Percentiles rank a stretch among this genome's conserved stretches.
phyloP scores from a whole-genome alignment of 2,888 invertebrate species.

The Thumatha senex region DNA sequence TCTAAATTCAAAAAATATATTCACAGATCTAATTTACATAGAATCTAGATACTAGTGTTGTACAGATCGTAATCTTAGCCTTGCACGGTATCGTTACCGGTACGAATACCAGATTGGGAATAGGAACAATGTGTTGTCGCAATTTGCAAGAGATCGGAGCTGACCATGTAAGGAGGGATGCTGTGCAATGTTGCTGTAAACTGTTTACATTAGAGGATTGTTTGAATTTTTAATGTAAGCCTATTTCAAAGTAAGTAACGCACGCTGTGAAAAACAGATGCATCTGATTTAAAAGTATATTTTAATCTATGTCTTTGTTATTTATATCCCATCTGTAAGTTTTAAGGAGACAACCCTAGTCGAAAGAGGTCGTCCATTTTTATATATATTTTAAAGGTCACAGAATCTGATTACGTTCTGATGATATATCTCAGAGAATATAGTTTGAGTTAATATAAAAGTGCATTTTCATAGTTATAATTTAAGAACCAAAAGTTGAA shows the following conservation, averaged over 20 bases:
- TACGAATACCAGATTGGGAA: slow-evolving; percentile 47
- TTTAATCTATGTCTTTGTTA: background rate
- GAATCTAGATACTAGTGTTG: slow-evolving; percentile 38
- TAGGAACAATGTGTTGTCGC: slow-evolving; percentile 76
- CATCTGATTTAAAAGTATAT: background rate
- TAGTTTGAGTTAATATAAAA: too few species aligned
- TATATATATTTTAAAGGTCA: too few species aligned
- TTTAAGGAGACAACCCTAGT: too few species aligned
- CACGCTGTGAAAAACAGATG: background rate
- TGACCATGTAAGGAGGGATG: slow-evolving; percentile 58
- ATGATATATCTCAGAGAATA: too few species aligned
- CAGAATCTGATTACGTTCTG: too few species aligned
- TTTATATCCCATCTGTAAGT: too few species aligned
- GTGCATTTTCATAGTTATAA: too few species aligned
- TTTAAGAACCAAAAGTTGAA: too few species aligned
- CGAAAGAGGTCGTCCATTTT: too few species aligned
- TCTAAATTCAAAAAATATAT: slow-evolving; percentile 20
- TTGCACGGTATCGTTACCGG: slow-evolving; percentile 32
- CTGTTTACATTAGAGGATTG: slow-evolving; percentile 19
- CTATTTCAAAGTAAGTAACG: background rate
- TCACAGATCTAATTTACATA: slow-evolving; percentile 34
- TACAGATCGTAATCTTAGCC: slow-evolving; percentile 46
- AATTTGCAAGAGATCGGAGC: slow-evolving; percentile 76
- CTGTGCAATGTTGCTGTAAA: slow-evolving; percentile 35
- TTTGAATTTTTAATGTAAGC: slow-evolving; percentile 12